These are phyloP conservation scores for Lycocerus yunnanus DNA, from an alignment of 2,888 invertebrate species.

Conservation along the genomic window DNA sequence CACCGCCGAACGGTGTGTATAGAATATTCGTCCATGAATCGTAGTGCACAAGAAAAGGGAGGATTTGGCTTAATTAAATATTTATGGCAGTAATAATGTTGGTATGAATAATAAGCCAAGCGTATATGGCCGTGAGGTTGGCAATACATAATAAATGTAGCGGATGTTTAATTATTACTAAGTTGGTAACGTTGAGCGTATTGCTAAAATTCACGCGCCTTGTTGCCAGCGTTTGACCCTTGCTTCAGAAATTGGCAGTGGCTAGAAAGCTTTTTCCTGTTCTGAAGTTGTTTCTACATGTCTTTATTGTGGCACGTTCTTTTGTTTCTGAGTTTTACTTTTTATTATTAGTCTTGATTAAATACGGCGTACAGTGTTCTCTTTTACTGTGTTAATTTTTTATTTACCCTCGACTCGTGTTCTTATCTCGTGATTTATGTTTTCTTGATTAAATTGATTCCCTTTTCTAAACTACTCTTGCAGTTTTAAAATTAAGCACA, in stretches of 20 bases:
- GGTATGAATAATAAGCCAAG: slow-evolving; percentile 55
- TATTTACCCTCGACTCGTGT: slow-evolving; percentile 26
- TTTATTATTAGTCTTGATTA: slow-evolving; percentile 47
- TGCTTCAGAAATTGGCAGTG: slow-evolving; percentile 17
- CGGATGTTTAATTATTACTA: slow-evolving; percentile 51
- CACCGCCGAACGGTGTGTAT: background rate
- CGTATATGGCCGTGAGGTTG: slow-evolving; percentile 51
- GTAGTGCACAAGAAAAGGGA: slow-evolving; percentile 35
- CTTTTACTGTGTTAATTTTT: slow-evolving; percentile 41
- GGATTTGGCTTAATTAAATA: slow-evolving; percentile 45
- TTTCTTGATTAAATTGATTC: slow-evolving; percentile 9
- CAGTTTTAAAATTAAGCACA: background rate
- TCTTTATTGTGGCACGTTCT: slow-evolving; percentile 41
- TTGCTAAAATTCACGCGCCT: slow-evolving; percentile 30
- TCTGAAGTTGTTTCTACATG: slow-evolving; percentile 31
- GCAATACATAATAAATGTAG: slow-evolving; percentile 52
- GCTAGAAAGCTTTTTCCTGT: slow-evolving; percentile 33
- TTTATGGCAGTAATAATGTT: slow-evolving; percentile 53
- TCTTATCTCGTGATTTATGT: slow-evolving; percentile 23
- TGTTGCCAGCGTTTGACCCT: slow-evolving; percentile 24
- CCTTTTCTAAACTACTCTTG: background rate
- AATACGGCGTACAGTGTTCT: slow-evolving; percentile 40
- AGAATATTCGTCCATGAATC: slow-evolving; percentile 24
- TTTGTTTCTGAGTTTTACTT: slow-evolving; percentile 42
- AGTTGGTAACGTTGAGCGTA: slow-evolving; percentile 40